Evolutionary conservation across 2,113 vertebrate species (phyloP).

Genomic region (Addax nasomaculatus): DNA sequence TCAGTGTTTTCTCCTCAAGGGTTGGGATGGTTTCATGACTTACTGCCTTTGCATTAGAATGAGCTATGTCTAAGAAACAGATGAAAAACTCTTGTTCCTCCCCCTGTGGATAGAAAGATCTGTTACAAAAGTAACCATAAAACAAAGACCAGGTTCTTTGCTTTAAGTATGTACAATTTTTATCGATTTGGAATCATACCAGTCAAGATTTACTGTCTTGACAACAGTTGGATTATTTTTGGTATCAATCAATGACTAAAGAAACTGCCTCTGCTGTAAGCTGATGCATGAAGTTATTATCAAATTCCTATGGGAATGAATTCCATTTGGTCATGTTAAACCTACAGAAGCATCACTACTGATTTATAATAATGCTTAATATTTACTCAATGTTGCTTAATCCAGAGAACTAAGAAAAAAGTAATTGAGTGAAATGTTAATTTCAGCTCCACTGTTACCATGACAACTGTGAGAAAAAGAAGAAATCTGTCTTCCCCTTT

Average conservation of each 20-base stretch:
- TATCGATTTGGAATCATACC: neutral
- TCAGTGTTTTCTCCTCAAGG: neutral
- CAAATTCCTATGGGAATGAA: neutral
- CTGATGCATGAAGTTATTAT: neutral
- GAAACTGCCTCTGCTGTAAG: neutral
- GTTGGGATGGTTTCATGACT: neutral
- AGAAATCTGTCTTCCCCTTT: neutral
- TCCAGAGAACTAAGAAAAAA: neutral
- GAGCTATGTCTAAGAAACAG: neutral
- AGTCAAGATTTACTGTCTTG: neutral
- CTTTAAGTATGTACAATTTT: neutral
- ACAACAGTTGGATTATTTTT: neutral
- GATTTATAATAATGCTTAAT: neutral
- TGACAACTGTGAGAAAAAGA: neutral
- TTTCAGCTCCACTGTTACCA: neutral
- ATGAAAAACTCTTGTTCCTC: neutral
- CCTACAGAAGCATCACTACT: neutral
- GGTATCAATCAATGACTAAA: neutral
- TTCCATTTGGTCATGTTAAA: neutral
- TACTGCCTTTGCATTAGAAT: neutral
- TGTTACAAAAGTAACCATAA: neutral
- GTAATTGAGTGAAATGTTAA: conserved; percentile 16
- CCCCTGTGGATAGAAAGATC: neutral
- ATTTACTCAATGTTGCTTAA: neutral
- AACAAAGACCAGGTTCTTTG: neutral